phyloP scores from a whole-genome alignment of 2,888 invertebrate species.

The Zaprionus lineosus region DNA sequence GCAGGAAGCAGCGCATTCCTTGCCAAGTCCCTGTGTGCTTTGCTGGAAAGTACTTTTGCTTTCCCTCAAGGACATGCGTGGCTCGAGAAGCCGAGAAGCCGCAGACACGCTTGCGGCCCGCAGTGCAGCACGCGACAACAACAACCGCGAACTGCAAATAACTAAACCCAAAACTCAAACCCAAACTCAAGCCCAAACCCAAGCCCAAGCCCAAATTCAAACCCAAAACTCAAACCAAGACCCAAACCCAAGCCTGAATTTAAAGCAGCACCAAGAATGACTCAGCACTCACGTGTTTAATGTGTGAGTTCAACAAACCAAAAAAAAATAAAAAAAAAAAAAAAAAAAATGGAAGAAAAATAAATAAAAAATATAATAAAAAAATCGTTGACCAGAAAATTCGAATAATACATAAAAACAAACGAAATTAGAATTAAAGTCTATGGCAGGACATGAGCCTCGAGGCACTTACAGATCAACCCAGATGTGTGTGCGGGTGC shows the following conservation, averaged over 20 bases:
- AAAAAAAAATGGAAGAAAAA: no score
- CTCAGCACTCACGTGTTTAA: slow-evolving; percentile 47
- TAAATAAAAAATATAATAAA: no score
- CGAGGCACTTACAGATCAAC: neutral
- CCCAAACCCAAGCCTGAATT: no score
- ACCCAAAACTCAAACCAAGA: slow-evolving; percentile 7
- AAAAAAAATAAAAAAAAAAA: no score
- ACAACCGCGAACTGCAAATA: no score
- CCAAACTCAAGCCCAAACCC: slow-evolving; percentile 4
- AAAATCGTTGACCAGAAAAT: slow-evolving; percentile 39
- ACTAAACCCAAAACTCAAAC: slow-evolving; percentile 9
- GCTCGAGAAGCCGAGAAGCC: slow-evolving; percentile 29
- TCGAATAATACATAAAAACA: slow-evolving; percentile 44
- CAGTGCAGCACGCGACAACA: slow-evolving; percentile 36
- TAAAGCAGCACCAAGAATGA: slow-evolving; percentile 44
- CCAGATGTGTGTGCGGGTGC: slow-evolving; percentile 20
- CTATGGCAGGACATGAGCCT: slow-evolving; percentile 32
- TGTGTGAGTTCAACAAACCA: slow-evolving; percentile 43
- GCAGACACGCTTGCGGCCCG: slow-evolving; percentile 48
- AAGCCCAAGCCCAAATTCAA: no score
- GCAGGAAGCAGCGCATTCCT: slow-evolving; percentile 2
- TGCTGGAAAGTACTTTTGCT: slow-evolving; percentile 62
- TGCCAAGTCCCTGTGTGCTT: slow-evolving; percentile 42
- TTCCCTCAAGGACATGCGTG: slow-evolving; percentile 54
- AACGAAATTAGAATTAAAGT: slow-evolving; percentile 60